Percentiles rank a stretch among this genome's conserved stretches.
Evolutionary conservation across 2,113 vertebrate species (phyloP).

Genomic region (Pelusios castaneus): DNA sequence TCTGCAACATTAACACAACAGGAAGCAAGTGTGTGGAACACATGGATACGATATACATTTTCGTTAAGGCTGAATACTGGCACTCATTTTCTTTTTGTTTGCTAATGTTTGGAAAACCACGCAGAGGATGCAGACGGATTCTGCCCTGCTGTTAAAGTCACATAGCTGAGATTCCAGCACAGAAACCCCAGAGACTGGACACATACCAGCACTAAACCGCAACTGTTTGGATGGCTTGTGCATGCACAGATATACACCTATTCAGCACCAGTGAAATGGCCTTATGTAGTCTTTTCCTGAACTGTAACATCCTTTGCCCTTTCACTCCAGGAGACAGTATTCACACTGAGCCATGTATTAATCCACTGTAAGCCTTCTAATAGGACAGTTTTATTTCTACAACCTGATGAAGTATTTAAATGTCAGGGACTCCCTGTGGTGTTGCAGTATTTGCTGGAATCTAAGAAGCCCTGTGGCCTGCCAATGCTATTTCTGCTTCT

Average conservation of each 20-base stretch:
- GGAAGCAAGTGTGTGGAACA: not conserved
- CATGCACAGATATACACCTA: not conserved
- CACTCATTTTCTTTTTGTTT: slow-evolving; percentile 27
- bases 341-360: not conserved
- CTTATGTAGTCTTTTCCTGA: too few species aligned
- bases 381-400: not conserved
- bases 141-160: slow-evolving; percentile 27
- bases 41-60: too few species aligned
- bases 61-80: not conserved
- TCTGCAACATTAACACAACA: not conserved
- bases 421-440: not conserved
- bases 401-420: not conserved
- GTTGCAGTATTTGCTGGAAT: not conserved
- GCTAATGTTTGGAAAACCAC: not conserved
- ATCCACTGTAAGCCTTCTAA: not conserved
- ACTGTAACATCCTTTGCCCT: not conserved
- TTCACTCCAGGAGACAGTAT: not conserved
- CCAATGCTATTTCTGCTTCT: not conserved
- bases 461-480: not conserved
- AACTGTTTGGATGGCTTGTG: not conserved
- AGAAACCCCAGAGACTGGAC: slow-evolving; percentile 18
- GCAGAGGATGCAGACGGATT: slow-evolving; percentile 21
- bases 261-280: not conserved
- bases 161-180: slow-evolving; percentile 57
- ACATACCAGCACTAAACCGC: not conserved